phyloP scores from a whole-genome alignment of 2,113 vertebrate genomes.

The Epinephelus moara region DNA sequence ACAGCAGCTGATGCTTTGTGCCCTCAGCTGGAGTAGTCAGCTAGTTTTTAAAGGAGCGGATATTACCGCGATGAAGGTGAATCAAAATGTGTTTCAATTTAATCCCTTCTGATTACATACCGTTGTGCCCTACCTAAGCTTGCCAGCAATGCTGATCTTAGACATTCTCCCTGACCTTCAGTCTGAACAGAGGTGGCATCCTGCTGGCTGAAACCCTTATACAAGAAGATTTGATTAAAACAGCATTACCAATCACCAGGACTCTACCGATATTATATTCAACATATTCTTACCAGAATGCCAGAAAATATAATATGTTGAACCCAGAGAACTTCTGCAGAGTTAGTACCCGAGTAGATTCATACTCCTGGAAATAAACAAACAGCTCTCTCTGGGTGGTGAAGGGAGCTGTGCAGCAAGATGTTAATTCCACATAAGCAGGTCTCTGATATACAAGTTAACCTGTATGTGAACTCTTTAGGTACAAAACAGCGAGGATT shows the following conservation, averaged over 20 bases:
- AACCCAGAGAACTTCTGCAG: neutral
- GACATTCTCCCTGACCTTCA: conserved; percentile 67
- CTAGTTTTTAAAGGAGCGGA: conserved; percentile 58
- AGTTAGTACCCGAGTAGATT: conserved; percentile 10
- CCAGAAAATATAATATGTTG: neutral
- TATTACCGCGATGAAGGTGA: conserved; percentile 63
- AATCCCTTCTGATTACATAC: conserved; percentile 76
- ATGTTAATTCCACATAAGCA: conserved; percentile 37
- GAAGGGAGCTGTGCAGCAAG: conserved; percentile 30
- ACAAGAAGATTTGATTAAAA: conserved; percentile 44
- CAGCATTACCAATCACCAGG: conserved; percentile 7
- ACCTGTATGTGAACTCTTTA: conserved; percentile 19
- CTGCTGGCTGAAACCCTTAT: conserved; percentile 21
- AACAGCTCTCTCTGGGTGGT: conserved; percentile 35
- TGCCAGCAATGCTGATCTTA: conserved; percentile 60
- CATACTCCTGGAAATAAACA: conserved; percentile 16
- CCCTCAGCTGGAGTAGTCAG: conserved; percentile 41
- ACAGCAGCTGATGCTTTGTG: conserved; percentile 27
- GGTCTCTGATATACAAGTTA: conserved; percentile 24
- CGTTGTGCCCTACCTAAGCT: conserved; percentile 52
- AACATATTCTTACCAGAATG: neutral
- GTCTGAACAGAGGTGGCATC: conserved; percentile 14
- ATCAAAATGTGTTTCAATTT: conserved; percentile 71
- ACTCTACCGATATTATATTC: conserved; percentile 13
- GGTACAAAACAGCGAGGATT: neutral